phyloP scores from a whole-genome alignment of 2,888 invertebrate genomes.

The Melipona beecheii region DNA sequence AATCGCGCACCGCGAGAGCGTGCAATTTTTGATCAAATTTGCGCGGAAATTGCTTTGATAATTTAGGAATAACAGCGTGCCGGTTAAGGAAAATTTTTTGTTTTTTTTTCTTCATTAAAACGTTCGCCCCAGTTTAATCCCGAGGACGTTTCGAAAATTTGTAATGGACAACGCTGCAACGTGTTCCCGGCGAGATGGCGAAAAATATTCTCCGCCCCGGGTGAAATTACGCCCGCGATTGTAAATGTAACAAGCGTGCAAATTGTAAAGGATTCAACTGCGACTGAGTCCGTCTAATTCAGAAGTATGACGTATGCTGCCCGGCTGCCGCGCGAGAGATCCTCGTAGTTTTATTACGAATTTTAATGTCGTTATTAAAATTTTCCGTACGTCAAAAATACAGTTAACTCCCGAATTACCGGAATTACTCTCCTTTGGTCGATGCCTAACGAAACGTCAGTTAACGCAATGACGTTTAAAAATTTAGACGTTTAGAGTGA shows the following conservation, averaged over 20 bases:
- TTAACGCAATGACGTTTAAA: not conserved
- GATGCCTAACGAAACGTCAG: not conserved
- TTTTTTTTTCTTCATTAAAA: not conserved
- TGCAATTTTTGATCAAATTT: not conserved
- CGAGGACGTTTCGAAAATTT: not conserved
- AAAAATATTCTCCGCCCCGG: not conserved
- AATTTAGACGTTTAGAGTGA: not conserved
- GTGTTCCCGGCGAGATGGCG: not conserved
- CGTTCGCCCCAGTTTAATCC: not conserved
- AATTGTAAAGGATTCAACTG: not conserved
- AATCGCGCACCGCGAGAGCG: not conserved
- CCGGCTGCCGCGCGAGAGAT: too few species aligned
- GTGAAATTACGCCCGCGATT: not conserved
- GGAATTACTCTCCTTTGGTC: too few species aligned
- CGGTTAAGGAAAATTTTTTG: not conserved
- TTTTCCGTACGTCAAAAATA: not conserved
- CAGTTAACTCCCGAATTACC: too few species aligned
- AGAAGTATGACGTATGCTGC: not conserved
- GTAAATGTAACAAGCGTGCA: constrained; percentile 2
- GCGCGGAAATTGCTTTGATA: not conserved
- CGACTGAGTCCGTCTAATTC: not conserved
- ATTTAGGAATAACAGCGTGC: not conserved
- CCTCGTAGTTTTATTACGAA: not conserved
- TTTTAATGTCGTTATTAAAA: not conserved
- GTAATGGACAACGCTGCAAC: not conserved